These are phyloP conservation scores for Cephalophus harveyi DNA, from an alignment of 2,113 vertebrate species.

Conservation along the genomic window DNA sequence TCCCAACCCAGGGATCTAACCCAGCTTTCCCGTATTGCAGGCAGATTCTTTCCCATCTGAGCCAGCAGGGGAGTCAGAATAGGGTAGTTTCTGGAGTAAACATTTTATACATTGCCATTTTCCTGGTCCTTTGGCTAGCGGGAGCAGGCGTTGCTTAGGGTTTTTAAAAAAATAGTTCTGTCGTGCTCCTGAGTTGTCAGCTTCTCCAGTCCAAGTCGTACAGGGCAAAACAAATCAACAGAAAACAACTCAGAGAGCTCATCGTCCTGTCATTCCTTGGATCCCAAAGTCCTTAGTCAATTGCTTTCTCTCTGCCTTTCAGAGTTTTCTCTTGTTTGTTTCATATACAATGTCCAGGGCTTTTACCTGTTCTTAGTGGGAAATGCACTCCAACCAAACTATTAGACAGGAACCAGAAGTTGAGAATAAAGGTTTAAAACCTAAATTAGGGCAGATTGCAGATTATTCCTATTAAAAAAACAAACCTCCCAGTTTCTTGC, in stretches of 20 bases:
- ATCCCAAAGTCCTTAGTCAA: neutral
- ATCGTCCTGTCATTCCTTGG: neutral
- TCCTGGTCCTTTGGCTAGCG: neutral
- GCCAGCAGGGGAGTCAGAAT: neutral
- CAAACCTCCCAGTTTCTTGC: neutral
- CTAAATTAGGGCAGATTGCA: neutral
- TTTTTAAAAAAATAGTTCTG: neutral
- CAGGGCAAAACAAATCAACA: neutral
- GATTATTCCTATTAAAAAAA: neutral
- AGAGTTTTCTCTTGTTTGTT: neutral
- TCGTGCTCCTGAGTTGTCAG: neutral
- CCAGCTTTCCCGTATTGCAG: neutral
- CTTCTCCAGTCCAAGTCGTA: neutral
- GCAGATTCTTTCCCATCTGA: neutral
- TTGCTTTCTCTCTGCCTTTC: neutral
- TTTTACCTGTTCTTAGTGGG: neutral
- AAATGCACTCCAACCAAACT: neutral
- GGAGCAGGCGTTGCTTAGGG: neutral
- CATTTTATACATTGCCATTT: neutral
- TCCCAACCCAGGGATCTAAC: neutral
- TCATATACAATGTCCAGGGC: neutral
- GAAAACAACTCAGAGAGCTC: neutral
- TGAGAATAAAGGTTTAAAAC: conserved; percentile 12
- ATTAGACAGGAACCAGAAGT: neutral
- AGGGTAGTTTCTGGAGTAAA: neutral